phyloP scores from a whole-genome alignment of 2,888 invertebrate species.

The Drosophila kanekoi region DNA sequence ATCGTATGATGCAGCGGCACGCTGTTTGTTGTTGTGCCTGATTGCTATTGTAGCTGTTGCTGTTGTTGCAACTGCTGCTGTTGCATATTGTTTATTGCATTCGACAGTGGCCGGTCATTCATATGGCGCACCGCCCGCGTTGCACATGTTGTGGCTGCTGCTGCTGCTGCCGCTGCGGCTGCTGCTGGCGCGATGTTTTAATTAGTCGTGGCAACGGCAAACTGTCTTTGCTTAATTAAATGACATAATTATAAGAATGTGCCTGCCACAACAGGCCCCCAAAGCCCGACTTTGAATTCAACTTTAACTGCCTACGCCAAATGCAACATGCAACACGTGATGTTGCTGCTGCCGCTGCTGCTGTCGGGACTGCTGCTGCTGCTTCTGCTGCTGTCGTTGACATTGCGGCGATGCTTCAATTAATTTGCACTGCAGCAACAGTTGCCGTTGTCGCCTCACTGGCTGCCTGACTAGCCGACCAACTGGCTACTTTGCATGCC shows the following conservation, averaged over 20 bases:
- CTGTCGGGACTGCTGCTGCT: slow-evolving; percentile 67
- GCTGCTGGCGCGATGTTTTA: slow-evolving; percentile 82
- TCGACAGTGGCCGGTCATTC: slow-evolving; percentile 83
- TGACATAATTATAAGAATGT: slow-evolving; percentile 85
- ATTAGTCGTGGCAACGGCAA: slow-evolving; percentile 80
- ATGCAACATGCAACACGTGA: slow-evolving; percentile 81
- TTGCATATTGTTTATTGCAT: slow-evolving; percentile 76
- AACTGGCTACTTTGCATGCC: slow-evolving; percentile 74
- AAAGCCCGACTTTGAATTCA: slow-evolving; percentile 34
- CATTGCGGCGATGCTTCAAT: slow-evolving; percentile 81
- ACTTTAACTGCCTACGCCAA: slow-evolving; percentile 71
- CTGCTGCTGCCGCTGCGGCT: slow-evolving; percentile 12
- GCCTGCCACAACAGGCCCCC: slow-evolving; percentile 60
- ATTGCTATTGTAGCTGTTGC: slow-evolving; percentile 39
- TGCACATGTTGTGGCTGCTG: slow-evolving; percentile 48
- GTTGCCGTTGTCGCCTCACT: slow-evolving; percentile 46
- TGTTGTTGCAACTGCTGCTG: slow-evolving; percentile 39
- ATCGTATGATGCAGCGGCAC: slow-evolving; percentile 81
- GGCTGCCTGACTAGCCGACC: slow-evolving; percentile 36
- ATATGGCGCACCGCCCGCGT: slow-evolving; percentile 72
- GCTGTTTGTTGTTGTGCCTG: slow-evolving; percentile 54
- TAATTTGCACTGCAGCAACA: slow-evolving; percentile 77
- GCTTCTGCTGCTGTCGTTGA: slow-evolving; percentile 69
- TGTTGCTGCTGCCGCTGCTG: slow-evolving; percentile 72
- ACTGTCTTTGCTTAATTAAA: slow-evolving; percentile 84